Percentiles rank a stretch among this genome's conserved stretches.
Evolutionary conservation across 1,140 invertebrate genomes (phyloP).

Genomic region (Saxidomus purpurata): DNA sequence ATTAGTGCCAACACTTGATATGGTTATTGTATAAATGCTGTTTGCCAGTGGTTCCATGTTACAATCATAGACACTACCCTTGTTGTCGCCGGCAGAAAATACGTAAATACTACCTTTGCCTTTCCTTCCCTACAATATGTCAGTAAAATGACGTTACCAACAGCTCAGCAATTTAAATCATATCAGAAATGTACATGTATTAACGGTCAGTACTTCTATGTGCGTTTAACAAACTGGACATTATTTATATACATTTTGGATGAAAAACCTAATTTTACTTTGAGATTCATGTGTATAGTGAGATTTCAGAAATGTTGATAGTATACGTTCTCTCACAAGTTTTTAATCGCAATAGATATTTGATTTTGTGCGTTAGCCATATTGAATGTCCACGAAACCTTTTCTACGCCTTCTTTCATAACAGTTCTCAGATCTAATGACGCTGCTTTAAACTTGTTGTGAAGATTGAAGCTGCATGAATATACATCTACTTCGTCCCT

Average conservation of each 20-base stretch:
- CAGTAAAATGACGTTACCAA: no score
- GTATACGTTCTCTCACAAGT: neutral
- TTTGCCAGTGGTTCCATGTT: neutral
- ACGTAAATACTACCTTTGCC: slow-evolving; percentile 1
- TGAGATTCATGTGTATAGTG: neutral
- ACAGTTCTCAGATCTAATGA: neutral
- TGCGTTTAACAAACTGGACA: neutral
- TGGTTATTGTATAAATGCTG: slow-evolving; percentile 34
- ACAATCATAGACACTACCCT: neutral
- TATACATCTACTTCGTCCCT: neutral
- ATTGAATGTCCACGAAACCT: neutral
- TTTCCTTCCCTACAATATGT: neutral
- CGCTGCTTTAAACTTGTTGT: neutral
- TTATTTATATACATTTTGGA: neutral
- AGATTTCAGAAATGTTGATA: neutral
- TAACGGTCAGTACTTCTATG: neutral
- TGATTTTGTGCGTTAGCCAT: neutral
- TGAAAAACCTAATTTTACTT: neutral
- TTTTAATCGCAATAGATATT: no score
- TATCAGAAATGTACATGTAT: neutral
- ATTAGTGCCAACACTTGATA: neutral
- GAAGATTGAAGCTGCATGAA: neutral
- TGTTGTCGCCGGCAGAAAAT: neutral
- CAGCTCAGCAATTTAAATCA: neutral
- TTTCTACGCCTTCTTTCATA: neutral